phyloP scores from a whole-genome alignment of 1,140 invertebrate genomes.

The Globodera ellingtonae region DNA sequence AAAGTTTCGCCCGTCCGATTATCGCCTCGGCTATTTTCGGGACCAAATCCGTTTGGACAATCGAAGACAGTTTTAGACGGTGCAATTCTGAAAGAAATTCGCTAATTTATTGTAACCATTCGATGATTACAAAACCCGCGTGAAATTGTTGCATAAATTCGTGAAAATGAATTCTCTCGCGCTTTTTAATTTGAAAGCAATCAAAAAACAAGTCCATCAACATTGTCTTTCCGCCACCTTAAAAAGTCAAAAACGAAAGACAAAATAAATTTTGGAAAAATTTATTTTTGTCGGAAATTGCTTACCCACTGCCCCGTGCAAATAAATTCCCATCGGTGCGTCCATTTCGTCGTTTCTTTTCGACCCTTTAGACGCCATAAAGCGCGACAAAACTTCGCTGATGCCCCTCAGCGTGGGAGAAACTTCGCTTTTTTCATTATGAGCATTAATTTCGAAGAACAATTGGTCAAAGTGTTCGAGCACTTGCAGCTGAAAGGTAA shows the following conservation, averaged over 20 bases:
- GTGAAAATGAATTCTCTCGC: constrained; percentile 89
- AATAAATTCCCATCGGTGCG: constrained; percentile 67
- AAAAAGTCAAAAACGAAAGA: constrained; percentile 58
- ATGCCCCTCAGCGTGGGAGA: not conserved
- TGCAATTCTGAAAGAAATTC: constrained; percentile 61
- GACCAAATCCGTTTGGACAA: constrained; percentile 83
- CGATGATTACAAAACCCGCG: constrained; percentile 65
- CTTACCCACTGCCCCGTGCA: constrained; percentile 69
- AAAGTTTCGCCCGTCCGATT: constrained; percentile 80
- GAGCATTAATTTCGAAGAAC: not conserved
- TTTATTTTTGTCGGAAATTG: not conserved
- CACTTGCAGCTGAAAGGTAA: not conserved
- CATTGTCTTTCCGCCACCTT: constrained; percentile 95
- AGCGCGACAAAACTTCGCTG: not conserved
- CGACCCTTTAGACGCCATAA: not conserved
- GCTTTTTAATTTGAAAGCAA: constrained; percentile 72
- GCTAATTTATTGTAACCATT: constrained; percentile 66
- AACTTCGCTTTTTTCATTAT: not conserved
- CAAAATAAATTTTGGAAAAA: too few species aligned
- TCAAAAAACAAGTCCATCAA: constrained; percentile 96
- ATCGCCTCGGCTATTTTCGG: constrained; percentile 86
- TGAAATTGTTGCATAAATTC: constrained; percentile 97
- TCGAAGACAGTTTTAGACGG: constrained; percentile 65
- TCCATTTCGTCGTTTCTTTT: not conserved
- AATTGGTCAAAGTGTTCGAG: not conserved